phyloP scores from a whole-genome alignment of 2,113 vertebrate species.

The Dipodomys spectabilis region DNA sequence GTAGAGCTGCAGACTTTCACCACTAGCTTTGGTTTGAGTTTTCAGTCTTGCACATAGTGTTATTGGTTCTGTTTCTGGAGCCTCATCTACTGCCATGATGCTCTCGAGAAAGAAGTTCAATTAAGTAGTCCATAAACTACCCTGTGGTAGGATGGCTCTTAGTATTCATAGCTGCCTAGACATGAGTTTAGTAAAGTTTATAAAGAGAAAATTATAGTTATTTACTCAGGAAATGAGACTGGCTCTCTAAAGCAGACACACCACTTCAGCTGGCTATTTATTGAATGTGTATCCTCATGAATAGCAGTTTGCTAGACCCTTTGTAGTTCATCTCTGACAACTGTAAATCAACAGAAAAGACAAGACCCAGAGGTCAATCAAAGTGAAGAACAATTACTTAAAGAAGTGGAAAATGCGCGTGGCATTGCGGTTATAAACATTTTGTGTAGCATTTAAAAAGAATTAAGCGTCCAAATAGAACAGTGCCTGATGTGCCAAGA shows the following conservation, averaged over 20 bases:
- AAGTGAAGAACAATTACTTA: constrained; percentile 61
- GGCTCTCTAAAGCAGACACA: constrained; percentile 48
- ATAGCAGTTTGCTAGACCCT: constrained; percentile 44
- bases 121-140: neutral
- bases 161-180: constrained; percentile 36
- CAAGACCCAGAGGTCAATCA: constrained; percentile 41
- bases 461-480: neutral
- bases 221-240: constrained; percentile 71
- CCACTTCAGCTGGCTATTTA: constrained; percentile 30
- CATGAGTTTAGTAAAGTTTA: constrained; percentile 52
- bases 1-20: neutral
- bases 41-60: neutral
- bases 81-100: neutral
- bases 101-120: neutral
- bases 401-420: constrained; percentile 44
- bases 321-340: constrained; percentile 58
- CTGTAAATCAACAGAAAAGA: constrained; percentile 61
- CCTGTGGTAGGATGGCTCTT: neutral
- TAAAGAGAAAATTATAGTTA: constrained; percentile 65
- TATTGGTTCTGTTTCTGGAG: neutral
- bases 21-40: neutral
- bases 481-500: constrained; percentile 28
- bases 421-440: constrained; percentile 53
- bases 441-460: constrained; percentile 27
- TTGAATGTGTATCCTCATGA: neutral